Evolutionary conservation across 2,888 invertebrate species (phyloP).

Genomic region (Eristalis arbustorum): DNA sequence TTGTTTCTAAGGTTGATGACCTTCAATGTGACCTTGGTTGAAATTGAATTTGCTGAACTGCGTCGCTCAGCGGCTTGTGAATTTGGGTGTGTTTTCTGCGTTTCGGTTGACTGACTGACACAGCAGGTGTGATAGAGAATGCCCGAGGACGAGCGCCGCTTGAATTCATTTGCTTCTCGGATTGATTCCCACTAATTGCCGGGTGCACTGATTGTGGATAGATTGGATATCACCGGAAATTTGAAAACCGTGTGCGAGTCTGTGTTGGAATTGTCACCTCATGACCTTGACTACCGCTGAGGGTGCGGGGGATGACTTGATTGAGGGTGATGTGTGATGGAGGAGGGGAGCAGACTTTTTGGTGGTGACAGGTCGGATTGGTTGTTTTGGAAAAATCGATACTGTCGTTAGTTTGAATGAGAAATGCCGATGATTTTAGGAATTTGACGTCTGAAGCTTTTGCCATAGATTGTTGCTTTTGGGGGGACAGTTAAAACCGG

Average conservation of each 20-base stretch:
- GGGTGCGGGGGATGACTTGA: background rate
- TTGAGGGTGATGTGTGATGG: background rate
- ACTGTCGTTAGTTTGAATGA: background rate
- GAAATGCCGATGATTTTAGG: background rate
- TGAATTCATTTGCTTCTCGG: background rate
- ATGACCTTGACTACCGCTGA: background rate
- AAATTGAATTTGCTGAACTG: background rate
- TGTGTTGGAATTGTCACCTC: background rate
- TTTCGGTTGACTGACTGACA: background rate
- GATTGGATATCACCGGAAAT: background rate
- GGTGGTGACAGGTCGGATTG: background rate
- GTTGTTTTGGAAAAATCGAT: background rate
- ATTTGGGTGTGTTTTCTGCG: background rate
- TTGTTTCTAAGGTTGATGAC: constrained; percentile 19
- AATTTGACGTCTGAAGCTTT: background rate
- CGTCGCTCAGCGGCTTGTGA: background rate
- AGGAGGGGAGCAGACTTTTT: background rate
- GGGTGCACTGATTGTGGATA: background rate
- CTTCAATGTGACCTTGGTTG: constrained; percentile 49
- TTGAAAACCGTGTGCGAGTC: background rate
- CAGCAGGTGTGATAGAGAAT: background rate
- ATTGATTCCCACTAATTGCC: background rate
- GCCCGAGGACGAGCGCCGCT: background rate
- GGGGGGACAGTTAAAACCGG: background rate
- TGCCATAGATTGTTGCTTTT: background rate